Evolutionary conservation across 2,888 invertebrate species (phyloP).

Genomic region (Boloria euphrosyne): DNA sequence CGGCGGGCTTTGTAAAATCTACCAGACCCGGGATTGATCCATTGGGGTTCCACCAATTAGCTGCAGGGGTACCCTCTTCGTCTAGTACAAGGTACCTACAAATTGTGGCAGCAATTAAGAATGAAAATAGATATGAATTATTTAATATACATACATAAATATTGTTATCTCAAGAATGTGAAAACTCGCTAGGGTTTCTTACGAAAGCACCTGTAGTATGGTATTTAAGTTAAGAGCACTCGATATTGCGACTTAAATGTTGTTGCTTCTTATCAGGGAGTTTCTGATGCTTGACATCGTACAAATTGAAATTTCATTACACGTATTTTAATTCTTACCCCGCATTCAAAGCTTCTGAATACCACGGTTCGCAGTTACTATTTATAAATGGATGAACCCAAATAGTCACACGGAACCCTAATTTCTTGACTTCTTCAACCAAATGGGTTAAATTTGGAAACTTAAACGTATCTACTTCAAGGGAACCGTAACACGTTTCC

Average conservation of each 20-base stretch:
- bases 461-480: constrained; percentile 85
- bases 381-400: constrained; percentile 96
- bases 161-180: too few relatives aligned
- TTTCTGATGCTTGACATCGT: too few relatives aligned
- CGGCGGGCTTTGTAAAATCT: constrained; percentile 88
- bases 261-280: too few relatives aligned
- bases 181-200: too few relatives aligned
- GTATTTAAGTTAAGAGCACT: too few relatives aligned
- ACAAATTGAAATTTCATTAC: too few relatives aligned
- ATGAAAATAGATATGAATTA: neutral
- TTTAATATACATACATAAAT: neutral
- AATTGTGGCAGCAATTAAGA: neutral
- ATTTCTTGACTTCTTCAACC: constrained; percentile 81
- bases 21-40: constrained; percentile 80
- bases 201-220: too few relatives aligned
- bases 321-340: constrained; percentile 62
- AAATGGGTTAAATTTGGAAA: constrained; percentile 87
- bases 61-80: constrained; percentile 68
- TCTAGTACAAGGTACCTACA: constrained; percentile 75
- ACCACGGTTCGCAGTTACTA: constrained; percentile 84
- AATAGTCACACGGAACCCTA: constrained; percentile 88
- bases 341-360: constrained; percentile 78
- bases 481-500: constrained; percentile 92
- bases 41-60: constrained; percentile 80
- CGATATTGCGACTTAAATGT: too few relatives aligned